Evolutionary conservation across 2,797 vertebrate genomes (phyloP), one percentile per base, ranked within the genome.

Genomic region (Lacerta agilis): DNA sequence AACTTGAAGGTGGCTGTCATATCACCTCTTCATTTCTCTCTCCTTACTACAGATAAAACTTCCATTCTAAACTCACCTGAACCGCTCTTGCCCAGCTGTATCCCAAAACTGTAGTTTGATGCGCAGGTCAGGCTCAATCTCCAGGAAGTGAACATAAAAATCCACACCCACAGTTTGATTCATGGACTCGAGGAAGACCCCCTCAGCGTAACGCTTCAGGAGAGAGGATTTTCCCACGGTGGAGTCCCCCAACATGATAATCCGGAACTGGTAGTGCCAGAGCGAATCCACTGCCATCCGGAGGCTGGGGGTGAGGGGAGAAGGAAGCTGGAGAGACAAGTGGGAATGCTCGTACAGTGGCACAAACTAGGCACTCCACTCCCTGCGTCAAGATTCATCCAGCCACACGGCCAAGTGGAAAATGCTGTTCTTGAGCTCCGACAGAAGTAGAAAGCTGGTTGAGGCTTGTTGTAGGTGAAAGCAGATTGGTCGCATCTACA

Each of bases 101-200:
- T 98, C 98, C 98, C 98, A 97, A 95, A 98, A 98, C 95, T 98
- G 98, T 91, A 98, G 94, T 94, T 98, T 98, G 91, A 98, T 93
- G 20, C 92, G 91, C 77, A 98, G 94, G 2, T 97, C 97, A 0
- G 96, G 97, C 90, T 98, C 97, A 92, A 98, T 96, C 93, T 98
- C 98, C 96, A 98, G 95, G 29, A 98, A 98, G 92, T 97, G 97
- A 18, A 98, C 97, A 0, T 97, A 98, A 94, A 98, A 98, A 86
- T 98, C 98, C 80, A 98, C 98, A 2, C 97, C 98, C 45, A 98
- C 97, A 0, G 98, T 98, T 95, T 98, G 96, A 86, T 97, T 97
- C 89, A 97, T 91, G 72, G 96, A 87, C 0, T 98, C 97, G 84
- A 97, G 88, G 94, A 98, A 98, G 90, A 94, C 41, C 66, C 97